Conservation (phyloP, 2,797 vertebrate genomes). For the Rhyacichthys aspro region DNA sequence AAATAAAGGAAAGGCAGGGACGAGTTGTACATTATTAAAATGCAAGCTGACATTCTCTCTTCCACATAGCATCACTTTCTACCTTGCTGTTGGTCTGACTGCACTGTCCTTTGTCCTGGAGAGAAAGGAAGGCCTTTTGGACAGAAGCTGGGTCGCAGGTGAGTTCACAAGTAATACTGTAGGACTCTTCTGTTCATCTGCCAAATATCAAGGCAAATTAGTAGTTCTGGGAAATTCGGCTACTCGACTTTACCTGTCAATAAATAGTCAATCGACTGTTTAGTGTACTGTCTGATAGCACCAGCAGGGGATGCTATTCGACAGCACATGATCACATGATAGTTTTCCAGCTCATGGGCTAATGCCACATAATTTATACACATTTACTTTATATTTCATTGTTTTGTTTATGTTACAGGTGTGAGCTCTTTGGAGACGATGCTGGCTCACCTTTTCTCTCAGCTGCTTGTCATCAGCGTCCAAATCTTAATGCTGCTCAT, state of each 20-base stretch:
- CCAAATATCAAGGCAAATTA: too few relatives aligned
- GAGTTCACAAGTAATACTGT: slow-evolving; percentile 21
- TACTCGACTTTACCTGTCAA: not conserved
- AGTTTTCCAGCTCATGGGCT: not conserved
- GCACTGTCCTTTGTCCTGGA: slow-evolving; percentile 84
- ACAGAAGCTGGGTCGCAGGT: slow-evolving; percentile 85
- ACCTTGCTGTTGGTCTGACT: slow-evolving; percentile 83
- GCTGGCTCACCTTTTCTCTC: slow-evolving; percentile 80
- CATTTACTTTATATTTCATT: not conserved
- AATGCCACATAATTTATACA: too few relatives aligned
- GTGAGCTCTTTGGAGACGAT: slow-evolving; percentile 76
- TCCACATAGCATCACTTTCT: slow-evolving; percentile 80
- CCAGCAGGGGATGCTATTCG: slow-evolving; percentile 59
- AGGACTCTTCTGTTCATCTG: not conserved
- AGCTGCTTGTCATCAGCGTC: slow-evolving; percentile 78
- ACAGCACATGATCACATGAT: slow-evolving; percentile 10
- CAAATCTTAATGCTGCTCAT: slow-evolving; percentile 79
- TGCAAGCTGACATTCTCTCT: not conserved
- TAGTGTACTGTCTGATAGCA: slow-evolving; percentile 25
- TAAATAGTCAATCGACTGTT: not conserved
- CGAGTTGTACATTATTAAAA: not conserved
- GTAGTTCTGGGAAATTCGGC: too few relatives aligned
- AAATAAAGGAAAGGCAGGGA: too few relatives aligned
- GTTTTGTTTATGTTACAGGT: slow-evolving; percentile 48
- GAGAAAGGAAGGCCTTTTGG: slow-evolving; percentile 82